Base-by-base conservation (phyloP, 2,797 vertebrate genomes). In the Catamblyrhynchus diadema region DNA sequence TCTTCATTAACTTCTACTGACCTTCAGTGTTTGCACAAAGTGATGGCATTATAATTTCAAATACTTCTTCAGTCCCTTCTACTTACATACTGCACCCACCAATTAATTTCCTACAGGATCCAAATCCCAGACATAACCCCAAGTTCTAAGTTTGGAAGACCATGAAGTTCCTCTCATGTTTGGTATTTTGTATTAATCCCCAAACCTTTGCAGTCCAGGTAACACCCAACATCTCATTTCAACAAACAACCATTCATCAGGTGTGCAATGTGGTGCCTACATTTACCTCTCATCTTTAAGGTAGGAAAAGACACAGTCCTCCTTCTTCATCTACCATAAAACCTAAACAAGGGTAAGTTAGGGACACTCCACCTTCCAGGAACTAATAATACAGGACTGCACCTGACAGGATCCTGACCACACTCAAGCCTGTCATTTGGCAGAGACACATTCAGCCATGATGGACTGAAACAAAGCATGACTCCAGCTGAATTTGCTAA, bases 21-120 rank as follows among this genome's bases (percentile, higher is more conserved):
- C 65, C 42, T 90, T 90, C 61, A 62, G 1, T 37, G 19, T 79
- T 88, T 84, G 81, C 66, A 72, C 32, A 72, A 84, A 62, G 37
- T 66, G 77, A 54, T 90, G 73, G 39, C 33, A 94, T 61, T 86
- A 21, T 48, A 75, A 90, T 83, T 88, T 93, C 86, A 91, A 92
- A 90, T 48, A 65, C 28, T 94, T 90, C 53, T 86, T 84, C 64
- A 66, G 62, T 75, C 6, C 30, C 86, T 94, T 88, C 77, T 90
- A 32, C 77, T 88, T 86, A 73, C 22, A 60, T 23, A 62, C 13
- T 41, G 37, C 14, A 18, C 7, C 9, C 62, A 51, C 20, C 8
- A 41, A 41, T 41, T 41, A 15, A 41, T 41, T 41, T 41, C 39
- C 45, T 71, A 53, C 20, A 81, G n/a, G 24, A 73, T 81, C 23